Evolutionary conservation across 2,888 invertebrate genomes (phyloP).

Genomic region (Erannis defoliaria): DNA sequence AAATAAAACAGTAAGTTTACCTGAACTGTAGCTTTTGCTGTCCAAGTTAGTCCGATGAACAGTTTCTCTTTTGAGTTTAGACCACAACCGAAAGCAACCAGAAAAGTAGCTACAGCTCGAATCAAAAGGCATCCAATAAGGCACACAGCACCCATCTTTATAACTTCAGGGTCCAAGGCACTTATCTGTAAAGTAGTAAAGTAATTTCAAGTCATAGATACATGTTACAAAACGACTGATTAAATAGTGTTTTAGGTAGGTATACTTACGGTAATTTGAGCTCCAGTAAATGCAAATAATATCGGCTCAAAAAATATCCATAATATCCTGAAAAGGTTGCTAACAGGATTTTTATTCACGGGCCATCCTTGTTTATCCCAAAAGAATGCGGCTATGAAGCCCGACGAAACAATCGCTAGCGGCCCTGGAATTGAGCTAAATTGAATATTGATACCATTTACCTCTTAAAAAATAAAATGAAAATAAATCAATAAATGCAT

Average conservation of each 20-base stretch:
- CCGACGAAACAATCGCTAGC: conserved; percentile 90
- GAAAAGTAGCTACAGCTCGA: conserved; percentile 87
- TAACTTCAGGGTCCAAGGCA: conserved; percentile 87
- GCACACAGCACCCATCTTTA: conserved; percentile 88
- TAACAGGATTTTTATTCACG: conserved; percentile 91
- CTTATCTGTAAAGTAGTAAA: conserved; percentile 64
- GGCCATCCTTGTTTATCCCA: conserved; percentile 92
- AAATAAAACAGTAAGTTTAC: conserved; percentile 65
- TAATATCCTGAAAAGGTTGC: conserved; percentile 91
- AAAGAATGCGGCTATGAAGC: conserved; percentile 90
- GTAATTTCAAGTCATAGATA: not conserved
- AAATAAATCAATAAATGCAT: conserved; percentile 11
- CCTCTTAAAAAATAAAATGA: not conserved
- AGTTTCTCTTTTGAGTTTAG: conserved; percentile 93
- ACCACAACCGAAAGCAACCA: conserved; percentile 89
- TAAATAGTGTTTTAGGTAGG: conserved; percentile 34
- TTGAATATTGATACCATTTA: conserved; percentile 26
- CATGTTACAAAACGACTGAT: not conserved
- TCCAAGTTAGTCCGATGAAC: conserved; percentile 93
- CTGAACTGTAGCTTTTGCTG: conserved; percentile 97
- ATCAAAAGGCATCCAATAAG: conserved; percentile 87
- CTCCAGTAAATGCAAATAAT: conserved; percentile 95
- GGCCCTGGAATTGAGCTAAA: conserved; percentile 79
- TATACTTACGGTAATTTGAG: conserved; percentile 90
- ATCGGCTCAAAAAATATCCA: conserved; percentile 97